Evolutionary conservation across 2,888 invertebrate genomes (phyloP), one percentile per base, ranked within the genome.

Genomic region (Petrolisthes cinctipes): DNA sequence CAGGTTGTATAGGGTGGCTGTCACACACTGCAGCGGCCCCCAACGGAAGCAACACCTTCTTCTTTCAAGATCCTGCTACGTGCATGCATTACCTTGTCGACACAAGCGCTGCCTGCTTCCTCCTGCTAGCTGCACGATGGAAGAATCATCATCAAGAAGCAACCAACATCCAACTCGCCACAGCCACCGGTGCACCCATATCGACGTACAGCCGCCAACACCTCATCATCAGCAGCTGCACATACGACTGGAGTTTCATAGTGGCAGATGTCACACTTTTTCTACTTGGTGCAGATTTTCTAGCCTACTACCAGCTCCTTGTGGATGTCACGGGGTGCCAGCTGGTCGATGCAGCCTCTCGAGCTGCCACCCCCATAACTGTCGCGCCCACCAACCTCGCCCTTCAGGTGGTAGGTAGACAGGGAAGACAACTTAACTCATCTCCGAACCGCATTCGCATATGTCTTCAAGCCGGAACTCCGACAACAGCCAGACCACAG

Each of bases 391-490:
- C n/a, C n/a, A 11, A 81, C 81, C 23, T 81, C 81, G 11, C 81
- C n/a, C 6, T 81, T 81, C 81, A 81, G 81, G 81, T 81, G 54
- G 20, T 81, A 56, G 81, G 56, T 57, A 57, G 20, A 5, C n/a
- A n/a, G n/a, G n/a, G 61, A 54, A 81, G 81, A 81, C 20, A 23
- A 61, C 56, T 81, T 56, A 11, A 57, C 81, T 14, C 81, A 81
- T n/a, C 82, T 82, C 66, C 82, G 82, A 5, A 66, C 61, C 66
- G n/a, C 82, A 11, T 82, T 11, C 82, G 66, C 82, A 4, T 17
- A 82, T 66, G 68, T 82, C 4, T 82, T 68, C 68, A 82, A 81
- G 37, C 82, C 66, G 4, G 82, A 82, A 51, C 82, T 82, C 51
- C 37, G 66, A 3, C 82, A 82, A 51, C 68, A 61, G 51, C 82